These are phyloP conservation scores for Dermatophagoides farinae DNA, from an alignment of 1,140 invertebrate genomes.

Conservation along the genomic window DNA sequence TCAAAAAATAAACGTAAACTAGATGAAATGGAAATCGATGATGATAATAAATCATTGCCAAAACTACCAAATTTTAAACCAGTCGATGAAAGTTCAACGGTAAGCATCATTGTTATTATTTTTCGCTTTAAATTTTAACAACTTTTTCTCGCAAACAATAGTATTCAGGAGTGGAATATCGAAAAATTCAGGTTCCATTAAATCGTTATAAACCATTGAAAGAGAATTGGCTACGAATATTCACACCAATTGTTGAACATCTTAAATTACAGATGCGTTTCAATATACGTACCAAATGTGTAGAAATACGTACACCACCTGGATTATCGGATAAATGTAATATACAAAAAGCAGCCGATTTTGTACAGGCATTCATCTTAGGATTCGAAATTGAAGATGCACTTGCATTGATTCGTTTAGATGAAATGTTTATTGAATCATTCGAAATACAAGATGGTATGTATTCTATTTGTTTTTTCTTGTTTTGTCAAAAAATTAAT, in stretches of 20 bases:
- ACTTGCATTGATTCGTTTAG: slow-evolving; percentile 72
- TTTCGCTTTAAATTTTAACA: background rate
- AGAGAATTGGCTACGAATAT: slow-evolving; percentile 93
- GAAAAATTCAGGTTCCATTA: slow-evolving; percentile 41
- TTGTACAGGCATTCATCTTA: slow-evolving; percentile 83
- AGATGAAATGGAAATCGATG: slow-evolving; percentile 15
- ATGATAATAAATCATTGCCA: background rate
- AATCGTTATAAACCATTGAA: slow-evolving; percentile 77
- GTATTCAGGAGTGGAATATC: slow-evolving; percentile 25
- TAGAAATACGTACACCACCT: slow-evolving; percentile 53
- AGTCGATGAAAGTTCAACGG: slow-evolving; percentile 1
- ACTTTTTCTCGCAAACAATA: background rate
- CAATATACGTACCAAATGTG: slow-evolving; percentile 71
- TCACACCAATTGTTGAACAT: slow-evolving; percentile 84
- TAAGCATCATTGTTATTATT: background rate
- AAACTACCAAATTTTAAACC: background rate
- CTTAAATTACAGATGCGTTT: slow-evolving; percentile 81
- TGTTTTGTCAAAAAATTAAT: slow-evolving; percentile 8
- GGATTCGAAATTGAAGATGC: slow-evolving; percentile 97
- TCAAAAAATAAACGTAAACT: slow-evolving; percentile 13
- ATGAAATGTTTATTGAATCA: slow-evolving; percentile 90
- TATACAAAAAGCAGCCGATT: slow-evolving; percentile 92
- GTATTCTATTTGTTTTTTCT: slow-evolving; percentile 12
- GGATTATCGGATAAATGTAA: slow-evolving; percentile 62
- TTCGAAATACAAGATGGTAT: slow-evolving; percentile 81